phyloP scores from a whole-genome alignment of 2,113 vertebrate genomes.

The Zosterops borbonicus region DNA sequence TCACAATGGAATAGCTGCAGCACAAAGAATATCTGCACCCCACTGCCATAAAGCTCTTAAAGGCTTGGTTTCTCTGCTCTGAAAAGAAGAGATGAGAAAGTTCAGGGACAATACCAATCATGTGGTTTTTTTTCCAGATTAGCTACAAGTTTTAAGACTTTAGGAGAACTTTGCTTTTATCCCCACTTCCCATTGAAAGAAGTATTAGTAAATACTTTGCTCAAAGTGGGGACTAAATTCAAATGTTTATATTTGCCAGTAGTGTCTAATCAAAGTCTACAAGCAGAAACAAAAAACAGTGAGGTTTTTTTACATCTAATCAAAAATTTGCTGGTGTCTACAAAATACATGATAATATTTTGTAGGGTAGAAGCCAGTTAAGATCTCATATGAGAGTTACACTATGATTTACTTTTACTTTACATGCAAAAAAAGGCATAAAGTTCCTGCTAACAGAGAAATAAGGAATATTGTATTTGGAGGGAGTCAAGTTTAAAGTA shows the following conservation, averaged over 20 bases:
- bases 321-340: not conserved
- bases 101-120: constrained; percentile 8
- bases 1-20: not conserved
- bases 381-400: not conserved
- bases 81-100: constrained; percentile 14
- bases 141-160: not conserved
- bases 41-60: not conserved
- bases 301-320: not conserved
- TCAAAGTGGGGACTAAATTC: not conserved
- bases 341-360: not conserved
- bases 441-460: not conserved
- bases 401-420: not conserved
- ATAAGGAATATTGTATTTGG: not conserved
- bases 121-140: not conserved
- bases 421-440: not conserved
- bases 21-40: not conserved
- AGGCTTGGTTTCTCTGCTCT: not conserved
- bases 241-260: not conserved
- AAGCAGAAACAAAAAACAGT: not conserved
- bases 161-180: constrained; percentile 8
- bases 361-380: not conserved
- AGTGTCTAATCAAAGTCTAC: not conserved
- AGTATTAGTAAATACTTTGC: not conserved
- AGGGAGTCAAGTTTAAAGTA: not conserved
- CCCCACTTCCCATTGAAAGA: not conserved